A percentile compares a stretch with the other conserved stretches of the same genome.
phyloP scores from a whole-genome alignment of 2,888 invertebrate genomes.

The Drosophila nigritarsus region DNA sequence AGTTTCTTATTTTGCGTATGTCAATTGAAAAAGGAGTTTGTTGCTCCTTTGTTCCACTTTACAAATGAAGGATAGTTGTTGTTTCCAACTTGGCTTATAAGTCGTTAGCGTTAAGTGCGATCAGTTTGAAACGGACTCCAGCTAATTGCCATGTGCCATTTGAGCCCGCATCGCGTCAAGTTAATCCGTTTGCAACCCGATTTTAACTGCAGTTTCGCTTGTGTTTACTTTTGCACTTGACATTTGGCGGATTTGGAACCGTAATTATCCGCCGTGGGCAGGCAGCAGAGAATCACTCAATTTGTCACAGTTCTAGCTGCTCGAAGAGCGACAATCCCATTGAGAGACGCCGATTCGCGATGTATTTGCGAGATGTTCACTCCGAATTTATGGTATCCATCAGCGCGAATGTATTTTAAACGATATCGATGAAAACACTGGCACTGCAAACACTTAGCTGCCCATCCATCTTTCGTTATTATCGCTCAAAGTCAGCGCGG shows the following conservation, averaged over 20 bases:
- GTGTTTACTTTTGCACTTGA: constrained; percentile 46
- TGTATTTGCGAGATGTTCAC: constrained; percentile 58
- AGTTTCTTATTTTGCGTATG: constrained; percentile 30
- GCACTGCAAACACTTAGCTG: constrained; percentile 74
- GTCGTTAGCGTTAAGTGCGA: constrained; percentile 21
- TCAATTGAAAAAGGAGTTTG: constrained; percentile 22
- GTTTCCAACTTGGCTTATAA: constrained; percentile 1
- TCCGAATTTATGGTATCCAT: constrained; percentile 71
- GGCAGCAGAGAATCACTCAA: constrained; percentile 31
- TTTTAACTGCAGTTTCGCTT: constrained; percentile 38
- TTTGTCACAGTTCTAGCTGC: constrained; percentile 71
- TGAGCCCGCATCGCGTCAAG: constrained; percentile 38
- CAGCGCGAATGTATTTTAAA: constrained; percentile 70
- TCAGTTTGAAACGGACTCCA: constrained; percentile 30
- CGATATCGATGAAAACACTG: constrained; percentile 74
- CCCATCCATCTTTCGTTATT: constrained; percentile 73
- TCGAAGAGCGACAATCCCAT: constrained; percentile 32
- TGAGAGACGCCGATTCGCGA: constrained; percentile 42
- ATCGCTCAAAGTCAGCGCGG: constrained; percentile 56
- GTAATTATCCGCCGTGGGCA: constrained; percentile 59
- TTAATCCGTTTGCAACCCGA: constrained; percentile 60
- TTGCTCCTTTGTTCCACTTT: constrained; percentile 34
- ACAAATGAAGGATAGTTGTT: constrained; percentile 22
- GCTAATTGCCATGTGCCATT: constrained; percentile 44
- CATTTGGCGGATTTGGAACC: constrained; percentile 40